A percentile compares a stretch with the other conserved stretches of the same genome.
Evolutionary conservation across 2,888 invertebrate species (phyloP).

Genomic region (Steromphala cineraria): DNA sequence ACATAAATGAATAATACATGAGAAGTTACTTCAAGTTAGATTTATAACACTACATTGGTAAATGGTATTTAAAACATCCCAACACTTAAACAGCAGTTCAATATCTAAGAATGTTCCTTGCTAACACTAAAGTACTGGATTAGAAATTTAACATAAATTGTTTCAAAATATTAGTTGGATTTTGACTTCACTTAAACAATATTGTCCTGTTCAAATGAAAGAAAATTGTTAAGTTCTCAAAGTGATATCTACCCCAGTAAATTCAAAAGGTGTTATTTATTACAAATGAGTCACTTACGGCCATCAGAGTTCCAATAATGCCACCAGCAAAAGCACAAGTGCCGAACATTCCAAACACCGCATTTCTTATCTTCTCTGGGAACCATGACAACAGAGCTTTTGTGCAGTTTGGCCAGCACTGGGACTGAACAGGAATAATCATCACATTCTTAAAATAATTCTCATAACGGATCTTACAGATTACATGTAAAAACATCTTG

Average conservation of each 20-base stretch:
- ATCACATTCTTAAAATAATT: too few species aligned
- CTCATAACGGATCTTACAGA: too few species aligned
- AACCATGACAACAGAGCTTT: conserved; percentile 76
- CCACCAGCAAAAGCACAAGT: conserved; percentile 77
- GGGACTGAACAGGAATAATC: conserved; percentile 66
- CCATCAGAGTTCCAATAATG: conserved; percentile 75
- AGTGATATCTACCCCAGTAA: too few species aligned
- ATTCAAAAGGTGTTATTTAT: not conserved
- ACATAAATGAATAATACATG: not conserved
- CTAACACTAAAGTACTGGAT: too few species aligned
- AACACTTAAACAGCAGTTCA: too few species aligned
- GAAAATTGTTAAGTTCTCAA: not conserved
- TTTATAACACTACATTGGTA: too few species aligned
- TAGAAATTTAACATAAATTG: too few species aligned
- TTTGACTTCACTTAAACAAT: not conserved
- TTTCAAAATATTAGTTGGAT: too few species aligned
- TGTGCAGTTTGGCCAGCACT: conserved; percentile 77
- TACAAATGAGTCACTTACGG: conserved; percentile 62
- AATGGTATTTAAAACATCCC: too few species aligned
- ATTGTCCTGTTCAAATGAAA: not conserved
- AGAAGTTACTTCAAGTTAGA: too few species aligned
- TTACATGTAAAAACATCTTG: too few species aligned
- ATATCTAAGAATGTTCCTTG: too few species aligned
- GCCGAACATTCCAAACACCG: conserved; percentile 76
- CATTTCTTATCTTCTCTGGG: conserved; percentile 73